These are phyloP conservation scores for Cynocephalus volans DNA, from an alignment of 2,113 vertebrate genomes.

Conservation along the genomic window DNA sequence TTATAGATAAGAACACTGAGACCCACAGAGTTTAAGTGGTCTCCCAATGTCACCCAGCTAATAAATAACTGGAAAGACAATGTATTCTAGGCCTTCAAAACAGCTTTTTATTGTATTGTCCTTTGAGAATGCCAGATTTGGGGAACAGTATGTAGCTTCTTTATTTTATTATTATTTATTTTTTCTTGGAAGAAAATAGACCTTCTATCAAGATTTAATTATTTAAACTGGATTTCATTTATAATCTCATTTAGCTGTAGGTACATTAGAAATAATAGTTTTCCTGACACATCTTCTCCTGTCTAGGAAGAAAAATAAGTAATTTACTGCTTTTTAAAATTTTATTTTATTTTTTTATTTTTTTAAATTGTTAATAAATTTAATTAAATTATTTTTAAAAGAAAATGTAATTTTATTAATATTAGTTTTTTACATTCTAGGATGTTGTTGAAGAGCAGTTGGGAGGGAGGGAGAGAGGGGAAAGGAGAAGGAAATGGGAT, in stretches of 20 bases:
- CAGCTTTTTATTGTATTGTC: background rate
- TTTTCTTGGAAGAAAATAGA: background rate
- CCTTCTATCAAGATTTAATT: background rate
- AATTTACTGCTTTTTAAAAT: background rate
- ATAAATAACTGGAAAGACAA: background rate
- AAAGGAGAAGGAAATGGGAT: too few relatives aligned
- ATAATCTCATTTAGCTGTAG: background rate
- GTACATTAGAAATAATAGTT: background rate
- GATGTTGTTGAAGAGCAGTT: too few relatives aligned
- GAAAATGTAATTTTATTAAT: too few relatives aligned
- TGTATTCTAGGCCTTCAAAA: background rate
- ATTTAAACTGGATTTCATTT: background rate
- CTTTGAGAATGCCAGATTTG: background rate
- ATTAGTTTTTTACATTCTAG: too few relatives aligned
- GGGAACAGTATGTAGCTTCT: background rate
- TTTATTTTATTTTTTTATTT: too few relatives aligned
- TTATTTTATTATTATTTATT: too few relatives aligned
- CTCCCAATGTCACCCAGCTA: background rate
- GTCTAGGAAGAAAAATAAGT: background rate
- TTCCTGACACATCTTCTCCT: background rate
- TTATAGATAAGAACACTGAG: constrained; percentile 37
- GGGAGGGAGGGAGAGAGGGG: too few relatives aligned
- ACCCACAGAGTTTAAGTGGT: background rate
- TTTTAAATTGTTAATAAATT: too few relatives aligned
- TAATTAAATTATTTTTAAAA: too few relatives aligned